These are phyloP conservation scores for Philotrypesis tridentata DNA, from an alignment of 1,140 invertebrate species.

Conservation along the genomic window DNA sequence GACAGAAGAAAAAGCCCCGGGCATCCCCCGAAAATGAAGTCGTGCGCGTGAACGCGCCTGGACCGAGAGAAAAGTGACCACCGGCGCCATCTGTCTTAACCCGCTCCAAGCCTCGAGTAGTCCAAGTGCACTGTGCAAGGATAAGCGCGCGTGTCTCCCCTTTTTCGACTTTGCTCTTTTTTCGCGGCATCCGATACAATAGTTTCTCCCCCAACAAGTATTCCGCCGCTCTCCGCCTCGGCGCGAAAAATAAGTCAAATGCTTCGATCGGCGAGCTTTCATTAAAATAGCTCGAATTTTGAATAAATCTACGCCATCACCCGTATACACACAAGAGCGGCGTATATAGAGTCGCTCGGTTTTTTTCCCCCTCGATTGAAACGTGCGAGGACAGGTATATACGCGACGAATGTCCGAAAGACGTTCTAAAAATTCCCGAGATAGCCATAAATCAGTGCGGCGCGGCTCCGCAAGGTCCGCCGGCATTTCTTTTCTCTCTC, in stretches of 20 bases:
- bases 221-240: no score
- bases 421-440: constrained; percentile 45
- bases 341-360: background rate
- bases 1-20: background rate
- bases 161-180: background rate
- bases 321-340: no score
- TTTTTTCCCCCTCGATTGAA: background rate
- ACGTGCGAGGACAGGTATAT: constrained; percentile 15
- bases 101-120: background rate
- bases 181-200: background rate
- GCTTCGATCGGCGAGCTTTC: constrained; percentile 2
- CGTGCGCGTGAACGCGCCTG: background rate
- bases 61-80: background rate
- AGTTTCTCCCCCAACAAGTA: no score
- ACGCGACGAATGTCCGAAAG: constrained; percentile 30
- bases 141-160: background rate
- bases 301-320: constrained; percentile 36
- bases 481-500: background rate
- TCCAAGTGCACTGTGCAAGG: background rate
- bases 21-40: constrained; percentile 24
- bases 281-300: constrained; percentile 43
- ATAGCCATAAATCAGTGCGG: constrained; percentile 48
- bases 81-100: background rate
- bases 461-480: background rate
- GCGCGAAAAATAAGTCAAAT: background rate